Evolutionary conservation across 2,888 invertebrate genomes (phyloP), one percentile per base, ranked within the genome.

Genomic region (Eugnorisma glareosa): DNA sequence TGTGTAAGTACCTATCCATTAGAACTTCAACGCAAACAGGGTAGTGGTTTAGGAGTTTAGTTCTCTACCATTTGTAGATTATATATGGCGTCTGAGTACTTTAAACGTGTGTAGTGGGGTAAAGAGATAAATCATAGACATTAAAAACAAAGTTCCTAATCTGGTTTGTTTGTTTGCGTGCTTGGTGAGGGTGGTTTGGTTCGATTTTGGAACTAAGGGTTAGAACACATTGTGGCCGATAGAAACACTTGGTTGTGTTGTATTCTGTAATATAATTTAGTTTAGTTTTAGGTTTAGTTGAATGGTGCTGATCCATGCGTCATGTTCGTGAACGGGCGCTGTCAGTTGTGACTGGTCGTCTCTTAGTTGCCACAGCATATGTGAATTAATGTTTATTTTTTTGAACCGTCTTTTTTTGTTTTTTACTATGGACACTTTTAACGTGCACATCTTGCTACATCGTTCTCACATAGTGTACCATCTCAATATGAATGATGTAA

Each of bases 141-240:
- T 31, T 78, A 78, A 80, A 77, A 80, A 78, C 66, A 77, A 66
- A 61, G 68, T 83, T 83, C 10, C 54, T 63, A 67, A 35, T 63
- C 37, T 48, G 1, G 31, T 28, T 63, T n/a, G 31, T 76, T 45
- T 54, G 82, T 31, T 35, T 51, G 40, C 66, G 7, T 31, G 73
- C 48, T 57, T 28, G 28, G 8, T 77, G 21, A 59, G 57, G 11
- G 66, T 15, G 24, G 24, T 74, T 59, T 21, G 59, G 43, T 51
- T 43, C 18, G 13, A 74, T 63, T 57, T 81, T 73, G 2, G 7
- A 48, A 1, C 11, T 77, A 37, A 81, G 51, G 73, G 24, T 2
- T 28, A 40, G 8, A 13, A 18, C 18, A 59, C 21, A 73, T 28
- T 40, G 48, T 3, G 35, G 28, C 7, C 18, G 1, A 63, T 6